Conservation (phyloP, 2,113 vertebrate species). For the Rattus rattus region DNA sequence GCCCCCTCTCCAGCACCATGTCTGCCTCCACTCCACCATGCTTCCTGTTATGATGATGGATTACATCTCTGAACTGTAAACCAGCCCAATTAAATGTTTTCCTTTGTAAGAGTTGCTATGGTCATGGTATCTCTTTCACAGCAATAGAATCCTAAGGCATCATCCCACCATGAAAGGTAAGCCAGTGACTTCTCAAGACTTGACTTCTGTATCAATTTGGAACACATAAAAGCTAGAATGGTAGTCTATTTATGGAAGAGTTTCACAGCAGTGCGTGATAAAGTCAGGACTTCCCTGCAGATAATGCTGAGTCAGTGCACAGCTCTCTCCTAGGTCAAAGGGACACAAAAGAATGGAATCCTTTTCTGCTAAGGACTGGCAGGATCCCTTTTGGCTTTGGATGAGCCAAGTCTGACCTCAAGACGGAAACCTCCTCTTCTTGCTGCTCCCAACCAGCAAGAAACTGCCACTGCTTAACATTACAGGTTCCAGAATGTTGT, state of each 20-base stretch:
- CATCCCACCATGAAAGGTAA: neutral
- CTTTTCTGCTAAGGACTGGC: neutral
- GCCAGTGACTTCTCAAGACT: neutral
- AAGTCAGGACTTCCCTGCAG: neutral
- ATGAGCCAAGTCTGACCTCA: neutral
- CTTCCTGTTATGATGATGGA: neutral
- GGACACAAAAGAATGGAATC: neutral
- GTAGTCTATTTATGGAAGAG: neutral
- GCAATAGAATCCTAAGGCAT: neutral
- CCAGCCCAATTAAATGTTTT: neutral
- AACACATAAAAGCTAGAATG: neutral
- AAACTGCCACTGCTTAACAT: neutral
- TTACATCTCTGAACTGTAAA: neutral
- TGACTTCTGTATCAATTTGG: neutral
- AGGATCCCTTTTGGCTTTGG: neutral
- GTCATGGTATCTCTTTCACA: neutral
- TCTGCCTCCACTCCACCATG: neutral
- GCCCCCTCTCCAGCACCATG: neutral
- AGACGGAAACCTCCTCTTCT: neutral
- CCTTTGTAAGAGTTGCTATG: neutral
- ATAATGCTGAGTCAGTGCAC: neutral
- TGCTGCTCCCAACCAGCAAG: neutral
- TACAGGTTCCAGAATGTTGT: conserved; percentile 25
- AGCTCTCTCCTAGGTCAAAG: neutral
- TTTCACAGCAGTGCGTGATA: neutral